A percentile compares a stretch with the other conserved stretches of the same genome.
These are phyloP conservation scores for Oryzias celebensis DNA, from an alignment of 2,113 vertebrate genomes.

Conservation along the genomic window DNA sequence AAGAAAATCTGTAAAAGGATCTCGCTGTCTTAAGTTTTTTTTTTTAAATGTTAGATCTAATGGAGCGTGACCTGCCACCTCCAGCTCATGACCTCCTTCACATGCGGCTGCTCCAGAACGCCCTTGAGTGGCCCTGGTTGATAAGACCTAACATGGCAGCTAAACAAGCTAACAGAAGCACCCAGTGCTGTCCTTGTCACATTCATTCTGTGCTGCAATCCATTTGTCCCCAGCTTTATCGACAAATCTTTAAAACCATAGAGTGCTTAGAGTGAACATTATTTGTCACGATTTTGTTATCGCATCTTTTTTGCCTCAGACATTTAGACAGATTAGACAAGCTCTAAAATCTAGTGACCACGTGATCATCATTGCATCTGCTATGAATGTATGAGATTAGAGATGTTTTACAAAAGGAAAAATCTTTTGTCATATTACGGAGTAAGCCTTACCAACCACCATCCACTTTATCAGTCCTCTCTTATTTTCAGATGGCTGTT, in stretches of 20 bases:
- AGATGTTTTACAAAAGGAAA: too few relatives aligned
- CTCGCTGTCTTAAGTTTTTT: background rate
- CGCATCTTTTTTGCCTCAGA: too few relatives aligned
- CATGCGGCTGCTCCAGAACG: background rate
- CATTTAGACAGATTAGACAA: too few relatives aligned
- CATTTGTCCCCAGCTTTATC: conserved; percentile 25
- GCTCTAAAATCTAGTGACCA: too few relatives aligned
- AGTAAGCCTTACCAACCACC: too few relatives aligned
- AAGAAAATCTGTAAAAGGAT: background rate
- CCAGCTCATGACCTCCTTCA: conserved; percentile 2
- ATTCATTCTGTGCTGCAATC: conserved; percentile 18
- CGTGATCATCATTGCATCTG: too few relatives aligned
- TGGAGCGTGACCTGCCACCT: background rate
- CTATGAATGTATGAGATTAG: too few relatives aligned
- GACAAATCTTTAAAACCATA: background rate
- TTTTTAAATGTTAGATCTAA: conserved; percentile 2
- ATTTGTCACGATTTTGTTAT: too few relatives aligned
- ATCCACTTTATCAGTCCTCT: too few relatives aligned
- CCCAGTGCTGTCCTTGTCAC: conserved; percentile 31
- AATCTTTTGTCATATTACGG: too few relatives aligned
- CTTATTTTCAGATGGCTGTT: too few relatives aligned
- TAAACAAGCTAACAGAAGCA: conserved; percentile 22
- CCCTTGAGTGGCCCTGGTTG: conserved; percentile 30
- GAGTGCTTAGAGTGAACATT: too few relatives aligned
- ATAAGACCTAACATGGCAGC: conserved; percentile 45